These are phyloP conservation scores for Belgica antarctica DNA, from an alignment of 2,888 invertebrate species.

Conservation along the genomic window DNA sequence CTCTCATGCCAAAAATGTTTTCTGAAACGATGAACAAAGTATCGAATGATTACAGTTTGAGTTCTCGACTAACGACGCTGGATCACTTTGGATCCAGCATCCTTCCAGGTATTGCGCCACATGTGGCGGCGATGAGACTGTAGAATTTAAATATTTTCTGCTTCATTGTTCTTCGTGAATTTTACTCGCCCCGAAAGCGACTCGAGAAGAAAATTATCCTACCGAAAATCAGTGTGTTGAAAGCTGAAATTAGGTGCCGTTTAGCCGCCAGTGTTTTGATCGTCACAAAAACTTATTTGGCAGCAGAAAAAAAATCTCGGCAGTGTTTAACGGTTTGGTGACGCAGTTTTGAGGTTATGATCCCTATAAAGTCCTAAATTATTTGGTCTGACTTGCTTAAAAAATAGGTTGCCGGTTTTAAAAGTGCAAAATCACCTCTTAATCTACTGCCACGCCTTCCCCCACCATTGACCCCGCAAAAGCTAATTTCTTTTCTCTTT, in stretches of 20 bases:
- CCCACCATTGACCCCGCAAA: too few species aligned
- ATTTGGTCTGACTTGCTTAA: too few species aligned
- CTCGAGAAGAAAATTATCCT: constrained; percentile 17
- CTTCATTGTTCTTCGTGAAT: neutral
- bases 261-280: constrained; percentile 19
- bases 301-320: too few species aligned
- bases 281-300: neutral
- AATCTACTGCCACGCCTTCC: too few species aligned
- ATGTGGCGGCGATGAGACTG: constrained; percentile 24
- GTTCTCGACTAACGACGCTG: constrained; percentile 1
- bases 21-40: neutral
- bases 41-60: constrained; percentile 1
- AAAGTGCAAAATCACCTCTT: too few species aligned
- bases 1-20: neutral
- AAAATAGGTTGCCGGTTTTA: too few species aligned
- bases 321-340: too few species aligned
- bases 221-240: constrained; percentile 24
- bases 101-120: constrained; percentile 9
- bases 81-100: neutral
- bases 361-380: too few species aligned
- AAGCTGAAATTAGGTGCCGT: constrained; percentile 38
- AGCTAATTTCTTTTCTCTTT: neutral
- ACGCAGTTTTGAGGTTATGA: too few species aligned
- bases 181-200: too few species aligned
- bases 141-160: neutral